Percentiles rank a stretch among this genome's conserved stretches.
phyloP scores from a whole-genome alignment of 2,888 invertebrate genomes.

The Oegoconia quadripuncta region DNA sequence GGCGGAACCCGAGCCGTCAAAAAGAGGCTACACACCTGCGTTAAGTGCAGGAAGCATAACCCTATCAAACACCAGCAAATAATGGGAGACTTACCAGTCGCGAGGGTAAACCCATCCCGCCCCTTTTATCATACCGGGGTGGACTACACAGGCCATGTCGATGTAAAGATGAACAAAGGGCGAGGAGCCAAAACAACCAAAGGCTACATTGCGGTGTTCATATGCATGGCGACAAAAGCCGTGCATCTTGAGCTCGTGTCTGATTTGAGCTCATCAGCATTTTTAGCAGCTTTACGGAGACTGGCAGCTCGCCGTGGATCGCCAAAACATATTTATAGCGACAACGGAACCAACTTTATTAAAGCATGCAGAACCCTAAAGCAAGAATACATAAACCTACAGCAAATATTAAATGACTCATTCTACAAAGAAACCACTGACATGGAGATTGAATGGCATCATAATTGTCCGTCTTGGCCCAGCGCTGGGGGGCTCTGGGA shows the following conservation, averaged over 20 bases:
- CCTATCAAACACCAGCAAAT: constrained; percentile 1
- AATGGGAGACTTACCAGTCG: constrained; percentile 14
- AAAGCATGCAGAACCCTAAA: too few relatives aligned
- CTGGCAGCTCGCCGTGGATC: constrained; percentile 16
- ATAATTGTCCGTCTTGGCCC: constrained; percentile 4
- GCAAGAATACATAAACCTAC: not conserved
- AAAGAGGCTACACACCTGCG: constrained; percentile 4
- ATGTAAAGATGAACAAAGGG: constrained; percentile 13
- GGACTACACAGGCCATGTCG: constrained; percentile 13
- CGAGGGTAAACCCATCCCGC: constrained; percentile 6
- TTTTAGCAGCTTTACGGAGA: constrained; percentile 19
- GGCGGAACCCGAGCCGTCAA: constrained; percentile 9
- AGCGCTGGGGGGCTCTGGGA: too few relatives aligned
- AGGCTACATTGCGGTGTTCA: too few relatives aligned
- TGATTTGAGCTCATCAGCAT: constrained; percentile 18
- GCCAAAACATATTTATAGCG: constrained; percentile 16
- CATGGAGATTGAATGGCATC: not conserved
- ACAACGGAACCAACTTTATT: too few relatives aligned
- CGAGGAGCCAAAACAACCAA: constrained; percentile 12
- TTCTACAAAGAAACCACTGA: not conserved
- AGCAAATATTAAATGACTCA: too few relatives aligned
- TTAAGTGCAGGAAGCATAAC: constrained; percentile 5
- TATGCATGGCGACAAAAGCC: constrained; percentile 15
- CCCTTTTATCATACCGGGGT: constrained; percentile 13
- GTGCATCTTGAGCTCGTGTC: constrained; percentile 10